These are phyloP conservation scores for Tyrophagus putrescentiae DNA, from an alignment of 1,140 invertebrate species.

Conservation along the genomic window DNA sequence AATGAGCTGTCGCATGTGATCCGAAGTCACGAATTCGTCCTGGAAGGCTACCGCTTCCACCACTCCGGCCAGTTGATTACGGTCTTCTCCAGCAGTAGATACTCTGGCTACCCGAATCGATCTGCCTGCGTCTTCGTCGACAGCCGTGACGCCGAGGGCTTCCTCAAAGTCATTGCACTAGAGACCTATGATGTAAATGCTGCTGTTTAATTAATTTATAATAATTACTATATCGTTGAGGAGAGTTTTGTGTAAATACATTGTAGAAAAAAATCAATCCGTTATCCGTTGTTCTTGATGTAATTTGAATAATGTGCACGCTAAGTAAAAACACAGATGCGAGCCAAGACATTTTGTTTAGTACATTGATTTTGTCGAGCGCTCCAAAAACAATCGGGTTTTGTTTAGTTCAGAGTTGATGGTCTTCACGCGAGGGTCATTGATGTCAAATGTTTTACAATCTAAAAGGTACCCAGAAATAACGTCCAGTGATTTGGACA, in stretches of 20 bases:
- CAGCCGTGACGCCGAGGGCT: slow-evolving; percentile 38
- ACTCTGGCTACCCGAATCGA: slow-evolving; percentile 47
- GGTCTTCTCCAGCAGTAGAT: slow-evolving; percentile 51
- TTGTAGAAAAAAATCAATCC: no score
- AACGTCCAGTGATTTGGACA: slow-evolving; percentile 32
- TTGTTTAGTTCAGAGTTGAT: background rate
- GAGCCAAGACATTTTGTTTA: no score
- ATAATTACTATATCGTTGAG: no score
- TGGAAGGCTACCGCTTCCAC: slow-evolving; percentile 31
- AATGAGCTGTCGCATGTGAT: slow-evolving; percentile 52
- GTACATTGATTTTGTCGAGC: background rate
- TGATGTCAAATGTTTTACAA: slow-evolving; percentile 29
- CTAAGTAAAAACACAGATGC: no score
- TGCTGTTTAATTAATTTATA: no score
- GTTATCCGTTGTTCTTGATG: no score
- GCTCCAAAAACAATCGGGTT: slow-evolving; percentile 10
- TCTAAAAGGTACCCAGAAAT: slow-evolving; percentile 35
- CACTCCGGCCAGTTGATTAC: slow-evolving; percentile 46
- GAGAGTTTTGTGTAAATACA: no score
- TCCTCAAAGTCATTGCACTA: slow-evolving; percentile 26
- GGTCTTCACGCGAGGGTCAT: background rate
- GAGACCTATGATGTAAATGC: no score
- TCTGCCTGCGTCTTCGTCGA: slow-evolving; percentile 48
- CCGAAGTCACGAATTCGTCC: slow-evolving; percentile 52
- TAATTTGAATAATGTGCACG: no score